Evolutionary conservation across 2,113 vertebrate genomes (phyloP).

Genomic region (Maccullochella peelii): DNA sequence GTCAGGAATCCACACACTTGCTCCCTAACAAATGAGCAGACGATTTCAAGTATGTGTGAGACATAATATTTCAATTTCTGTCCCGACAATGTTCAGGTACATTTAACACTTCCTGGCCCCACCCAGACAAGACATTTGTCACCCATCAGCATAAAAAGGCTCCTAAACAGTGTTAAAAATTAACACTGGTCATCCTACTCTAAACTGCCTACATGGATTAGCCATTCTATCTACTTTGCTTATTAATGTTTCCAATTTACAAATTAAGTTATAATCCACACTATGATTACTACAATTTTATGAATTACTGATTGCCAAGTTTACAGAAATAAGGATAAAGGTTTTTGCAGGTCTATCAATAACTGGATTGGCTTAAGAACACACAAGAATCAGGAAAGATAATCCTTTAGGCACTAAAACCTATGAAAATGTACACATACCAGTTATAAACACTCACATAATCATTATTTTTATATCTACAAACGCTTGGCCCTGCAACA

Average conservation of each 20-base stretch:
- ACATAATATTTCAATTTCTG: constrained; percentile 16
- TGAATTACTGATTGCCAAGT: not conserved
- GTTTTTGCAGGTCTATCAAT: too few relatives aligned
- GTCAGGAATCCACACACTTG: constrained; percentile 86
- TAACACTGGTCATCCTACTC: constrained; percentile 79
- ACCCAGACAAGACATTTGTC: constrained; percentile 66
- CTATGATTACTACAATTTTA: not conserved
- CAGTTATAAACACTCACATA: not conserved
- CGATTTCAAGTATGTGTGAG: not conserved
- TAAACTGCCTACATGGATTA: constrained; percentile 46
- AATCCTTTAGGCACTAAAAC: too few relatives aligned
- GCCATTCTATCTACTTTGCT: constrained; percentile 46
- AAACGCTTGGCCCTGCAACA: not conserved
- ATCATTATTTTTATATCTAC: not conserved
- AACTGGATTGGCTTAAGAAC: not conserved
- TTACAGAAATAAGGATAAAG: not conserved
- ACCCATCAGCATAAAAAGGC: constrained; percentile 84
- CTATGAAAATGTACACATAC: not conserved
- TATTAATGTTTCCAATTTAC: not conserved
- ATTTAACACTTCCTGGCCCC: constrained; percentile 31
- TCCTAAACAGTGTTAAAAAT: constrained; percentile 84
- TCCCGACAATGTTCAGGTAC: constrained; percentile 8
- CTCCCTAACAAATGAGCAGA: constrained; percentile 75
- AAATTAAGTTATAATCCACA: not conserved
- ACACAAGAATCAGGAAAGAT: not conserved